Percentiles rank a stretch among this genome's conserved stretches.
Conservation (phyloP, 2,113 vertebrate species). For the Chaetura pelagica region DNA sequence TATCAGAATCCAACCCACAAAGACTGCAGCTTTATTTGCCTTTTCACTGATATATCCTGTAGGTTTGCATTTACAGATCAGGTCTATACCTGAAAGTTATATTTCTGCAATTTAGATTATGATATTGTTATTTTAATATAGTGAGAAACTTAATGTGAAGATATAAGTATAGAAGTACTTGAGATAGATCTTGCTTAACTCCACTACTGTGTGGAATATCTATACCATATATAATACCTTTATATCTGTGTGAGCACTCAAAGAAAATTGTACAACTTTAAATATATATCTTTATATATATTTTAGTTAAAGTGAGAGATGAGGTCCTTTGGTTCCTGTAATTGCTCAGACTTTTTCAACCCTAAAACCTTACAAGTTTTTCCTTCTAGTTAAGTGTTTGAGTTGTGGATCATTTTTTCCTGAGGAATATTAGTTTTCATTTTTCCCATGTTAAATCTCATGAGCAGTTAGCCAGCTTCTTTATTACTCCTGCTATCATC, state of each 20-base stretch:
- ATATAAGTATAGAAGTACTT: not conserved
- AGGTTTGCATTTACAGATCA: not conserved
- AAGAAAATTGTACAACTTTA: not conserved
- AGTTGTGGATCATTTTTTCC: not conserved
- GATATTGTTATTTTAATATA: not conserved
- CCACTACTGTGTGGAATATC: not conserved
- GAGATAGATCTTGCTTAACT: not conserved
- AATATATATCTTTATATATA: not conserved
- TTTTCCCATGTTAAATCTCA: conserved; percentile 29
- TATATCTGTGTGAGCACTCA: not conserved
- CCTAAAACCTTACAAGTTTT: not conserved
- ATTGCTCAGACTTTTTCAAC: not conserved
- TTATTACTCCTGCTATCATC: not conserved
- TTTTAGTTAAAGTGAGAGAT: not conserved
- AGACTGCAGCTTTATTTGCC: not conserved
- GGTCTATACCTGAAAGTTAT: not conserved
- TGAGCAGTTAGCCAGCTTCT: not conserved
- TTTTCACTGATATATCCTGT: not conserved
- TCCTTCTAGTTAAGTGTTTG: conserved; percentile 20
- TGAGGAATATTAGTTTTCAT: conserved; percentile 4
- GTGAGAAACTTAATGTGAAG: not conserved
- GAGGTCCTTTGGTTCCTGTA: not conserved
- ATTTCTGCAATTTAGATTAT: not conserved
- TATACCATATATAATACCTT: not conserved
- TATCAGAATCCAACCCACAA: not conserved